A percentile compares a stretch with the other conserved stretches of the same genome.
These are phyloP conservation scores for Platypus cylindrus DNA, from an alignment of 2,888 invertebrate species.

Conservation along the genomic window DNA sequence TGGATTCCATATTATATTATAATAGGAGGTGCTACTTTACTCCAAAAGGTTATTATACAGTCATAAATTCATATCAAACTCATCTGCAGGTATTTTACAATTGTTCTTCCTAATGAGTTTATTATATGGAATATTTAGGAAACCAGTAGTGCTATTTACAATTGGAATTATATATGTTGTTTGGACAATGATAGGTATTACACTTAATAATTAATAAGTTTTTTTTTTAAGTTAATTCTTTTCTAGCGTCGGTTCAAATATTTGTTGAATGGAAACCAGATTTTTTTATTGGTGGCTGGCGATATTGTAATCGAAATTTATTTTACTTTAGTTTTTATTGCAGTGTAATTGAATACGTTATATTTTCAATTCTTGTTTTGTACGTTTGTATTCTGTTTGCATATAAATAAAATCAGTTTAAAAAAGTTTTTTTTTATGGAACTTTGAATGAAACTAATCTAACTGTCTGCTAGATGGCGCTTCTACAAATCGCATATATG, in stretches of 20 bases:
- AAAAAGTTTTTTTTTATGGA: too few species aligned
- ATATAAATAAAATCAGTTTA: too few species aligned
- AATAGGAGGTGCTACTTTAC: constrained; percentile 10
- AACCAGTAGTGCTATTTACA: constrained; percentile 3
- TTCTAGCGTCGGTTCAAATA: constrained; percentile 15
- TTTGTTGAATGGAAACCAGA: constrained; percentile 19
- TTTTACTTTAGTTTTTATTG: constrained; percentile 12
- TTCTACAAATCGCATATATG: too few species aligned
- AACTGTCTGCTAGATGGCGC: too few species aligned
- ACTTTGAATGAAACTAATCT: too few species aligned
- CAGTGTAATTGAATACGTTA: constrained; percentile 12
- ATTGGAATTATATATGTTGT: constrained; percentile 7
- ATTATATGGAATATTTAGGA: constrained; percentile 6
- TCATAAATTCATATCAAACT: neutral
- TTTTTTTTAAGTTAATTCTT: neutral
- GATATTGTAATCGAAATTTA: constrained; percentile 16
- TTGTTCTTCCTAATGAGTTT: constrained; percentile 11
- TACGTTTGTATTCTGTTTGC: constrained; percentile 12
- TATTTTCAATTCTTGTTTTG: constrained; percentile 10
- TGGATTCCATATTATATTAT: constrained; percentile 13
- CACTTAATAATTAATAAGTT: neutral
- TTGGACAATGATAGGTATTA: constrained; percentile 12
- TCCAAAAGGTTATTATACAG: too few species aligned
- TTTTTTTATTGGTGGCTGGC: constrained; percentile 16
- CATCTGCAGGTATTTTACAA: constrained; percentile 8